Evolutionary conservation across 1,140 invertebrate genomes (phyloP).

Genomic region (Tetramorium parvispinum): DNA sequence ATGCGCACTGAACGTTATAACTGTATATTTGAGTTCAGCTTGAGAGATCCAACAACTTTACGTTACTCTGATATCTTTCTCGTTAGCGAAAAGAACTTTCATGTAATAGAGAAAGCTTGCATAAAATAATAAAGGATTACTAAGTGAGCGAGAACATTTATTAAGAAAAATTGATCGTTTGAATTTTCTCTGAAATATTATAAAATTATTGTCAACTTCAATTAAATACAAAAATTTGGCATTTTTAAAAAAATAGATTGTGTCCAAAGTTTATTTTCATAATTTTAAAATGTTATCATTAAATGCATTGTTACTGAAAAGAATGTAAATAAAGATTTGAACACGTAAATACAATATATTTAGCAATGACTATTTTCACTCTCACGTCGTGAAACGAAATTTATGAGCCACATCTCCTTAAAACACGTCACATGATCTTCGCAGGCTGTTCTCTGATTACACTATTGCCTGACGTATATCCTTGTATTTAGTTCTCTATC

Average conservation of each 20-base stretch:
- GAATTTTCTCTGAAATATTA: background rate
- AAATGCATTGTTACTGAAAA: background rate
- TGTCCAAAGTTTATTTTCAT: background rate
- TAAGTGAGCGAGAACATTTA: background rate
- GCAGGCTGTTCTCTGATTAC: conserved; percentile 24
- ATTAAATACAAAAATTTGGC: background rate
- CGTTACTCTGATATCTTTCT: conserved; percentile 20
- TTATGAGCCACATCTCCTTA: background rate
- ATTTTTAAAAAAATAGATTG: background rate
- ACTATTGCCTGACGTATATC: conserved; percentile 16
- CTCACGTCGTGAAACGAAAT: conserved; percentile 31
- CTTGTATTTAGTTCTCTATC: conserved; percentile 39
- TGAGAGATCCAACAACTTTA: conserved; percentile 38
- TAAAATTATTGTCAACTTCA: background rate
- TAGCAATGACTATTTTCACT: background rate
- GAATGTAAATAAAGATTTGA: background rate
- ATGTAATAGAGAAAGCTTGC: background rate
- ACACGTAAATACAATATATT: background rate
- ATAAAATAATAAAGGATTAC: background rate
- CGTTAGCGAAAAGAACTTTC: background rate
- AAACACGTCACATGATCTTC: conserved; percentile 19
- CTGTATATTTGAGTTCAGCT: conserved; percentile 49
- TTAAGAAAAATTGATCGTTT: background rate
- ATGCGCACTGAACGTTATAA: conserved; percentile 46
- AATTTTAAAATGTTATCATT: background rate